A percentile compares a stretch with the other conserved stretches of the same genome.
Evolutionary conservation across 2,888 invertebrate genomes (phyloP).

Genomic region (Agonum fuliginosum): DNA sequence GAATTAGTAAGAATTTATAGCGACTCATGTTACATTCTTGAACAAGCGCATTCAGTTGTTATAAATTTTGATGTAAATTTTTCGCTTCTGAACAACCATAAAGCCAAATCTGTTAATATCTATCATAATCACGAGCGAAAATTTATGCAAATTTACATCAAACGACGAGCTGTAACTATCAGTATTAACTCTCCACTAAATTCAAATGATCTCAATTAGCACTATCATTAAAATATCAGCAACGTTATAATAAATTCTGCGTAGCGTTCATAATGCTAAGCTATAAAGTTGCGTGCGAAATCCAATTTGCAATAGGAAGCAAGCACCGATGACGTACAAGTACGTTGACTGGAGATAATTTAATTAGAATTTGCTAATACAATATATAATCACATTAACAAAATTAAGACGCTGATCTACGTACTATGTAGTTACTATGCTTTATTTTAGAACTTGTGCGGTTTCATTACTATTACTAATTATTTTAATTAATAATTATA

Average conservation of each 20-base stretch:
- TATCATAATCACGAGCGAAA: too few relatives aligned
- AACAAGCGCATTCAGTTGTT: too few relatives aligned
- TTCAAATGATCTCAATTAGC: constrained; percentile 3
- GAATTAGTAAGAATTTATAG: too few relatives aligned
- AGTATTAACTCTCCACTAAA: background rate
- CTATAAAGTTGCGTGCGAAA: constrained; percentile 14
- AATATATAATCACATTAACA: constrained; percentile 10
- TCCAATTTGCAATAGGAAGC: constrained; percentile 27
- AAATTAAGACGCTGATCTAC: background rate
- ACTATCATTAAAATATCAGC: background rate
- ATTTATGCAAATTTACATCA: background rate
- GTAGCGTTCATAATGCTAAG: background rate
- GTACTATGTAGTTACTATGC: background rate
- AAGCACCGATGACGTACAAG: constrained; percentile 4
- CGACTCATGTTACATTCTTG: too few relatives aligned
- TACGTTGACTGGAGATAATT: constrained; percentile 7
- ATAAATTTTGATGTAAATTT: background rate
- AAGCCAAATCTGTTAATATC: background rate
- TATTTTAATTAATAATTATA: too few relatives aligned
- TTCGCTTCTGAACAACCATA: too few relatives aligned
- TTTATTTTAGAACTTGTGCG: too few relatives aligned
- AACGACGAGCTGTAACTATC: background rate
- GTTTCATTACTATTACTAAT: too few relatives aligned
- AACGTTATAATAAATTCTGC: constrained; percentile 13
- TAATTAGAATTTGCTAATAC: constrained; percentile 32